phyloP scores from a whole-genome alignment of 2,888 invertebrate genomes.

The Melanargia galathea region DNA sequence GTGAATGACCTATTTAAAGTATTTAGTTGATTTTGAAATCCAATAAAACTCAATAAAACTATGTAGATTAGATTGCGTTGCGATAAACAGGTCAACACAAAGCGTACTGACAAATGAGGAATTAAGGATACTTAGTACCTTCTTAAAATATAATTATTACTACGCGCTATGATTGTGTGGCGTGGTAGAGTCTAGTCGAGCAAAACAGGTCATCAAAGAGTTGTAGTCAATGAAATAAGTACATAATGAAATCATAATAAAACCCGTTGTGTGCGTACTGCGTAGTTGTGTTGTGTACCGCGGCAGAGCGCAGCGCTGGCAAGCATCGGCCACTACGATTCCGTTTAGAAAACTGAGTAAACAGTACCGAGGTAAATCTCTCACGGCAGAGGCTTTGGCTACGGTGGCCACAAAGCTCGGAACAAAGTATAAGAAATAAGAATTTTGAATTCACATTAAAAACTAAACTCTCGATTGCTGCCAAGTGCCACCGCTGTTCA shows the following conservation, averaged over 20 bases:
- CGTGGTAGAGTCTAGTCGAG: background rate
- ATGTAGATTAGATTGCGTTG: too few relatives aligned
- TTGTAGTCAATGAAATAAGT: background rate
- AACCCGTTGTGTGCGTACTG: background rate
- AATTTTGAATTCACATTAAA: background rate
- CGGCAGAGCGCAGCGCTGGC: constrained; percentile 31
- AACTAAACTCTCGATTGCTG: too few relatives aligned
- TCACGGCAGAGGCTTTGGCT: constrained; percentile 31
- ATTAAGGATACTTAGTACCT: too few relatives aligned
- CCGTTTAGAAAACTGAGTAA: constrained; percentile 47
- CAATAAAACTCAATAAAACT: too few relatives aligned
- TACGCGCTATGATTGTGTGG: background rate
- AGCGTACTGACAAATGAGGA: too few relatives aligned
- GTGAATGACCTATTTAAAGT: too few relatives aligned
- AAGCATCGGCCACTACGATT: constrained; percentile 39
- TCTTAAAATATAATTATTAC: too few relatives aligned
- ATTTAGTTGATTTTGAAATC: too few relatives aligned
- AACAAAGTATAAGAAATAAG: background rate
- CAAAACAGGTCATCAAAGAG: background rate
- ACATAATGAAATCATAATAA: constrained; percentile 10
- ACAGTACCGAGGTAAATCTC: constrained; percentile 44
- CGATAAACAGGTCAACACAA: too few relatives aligned
- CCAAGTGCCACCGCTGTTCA: too few relatives aligned
- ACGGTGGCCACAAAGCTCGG: background rate
- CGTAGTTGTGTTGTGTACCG: background rate